These are phyloP conservation scores for Crioceris asparagi DNA, from an alignment of 2,888 invertebrate genomes.

Conservation along the genomic window DNA sequence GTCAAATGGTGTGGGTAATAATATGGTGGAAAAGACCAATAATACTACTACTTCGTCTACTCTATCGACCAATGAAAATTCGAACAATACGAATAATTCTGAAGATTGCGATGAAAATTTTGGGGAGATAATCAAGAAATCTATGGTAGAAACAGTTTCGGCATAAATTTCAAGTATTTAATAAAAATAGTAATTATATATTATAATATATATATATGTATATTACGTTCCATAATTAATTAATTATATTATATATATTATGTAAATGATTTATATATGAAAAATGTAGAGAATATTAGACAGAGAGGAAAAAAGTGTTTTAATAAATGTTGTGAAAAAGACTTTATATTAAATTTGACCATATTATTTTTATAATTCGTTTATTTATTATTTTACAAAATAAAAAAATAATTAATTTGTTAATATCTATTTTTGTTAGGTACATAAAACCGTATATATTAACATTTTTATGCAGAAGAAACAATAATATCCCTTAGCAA, in stretches of 20 bases:
- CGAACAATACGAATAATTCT: constrained; percentile 8
- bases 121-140: constrained; percentile 85
- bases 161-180: constrained; percentile 51
- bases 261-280: constrained; percentile 39
- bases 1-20: background rate
- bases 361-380: too few species aligned
- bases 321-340: constrained; percentile 41
- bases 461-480: too few species aligned
- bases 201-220: too few species aligned
- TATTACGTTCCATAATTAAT: constrained; percentile 37
- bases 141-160: constrained; percentile 83
- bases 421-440: too few species aligned
- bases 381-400: too few species aligned
- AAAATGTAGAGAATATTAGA: constrained; percentile 35
- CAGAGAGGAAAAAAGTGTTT: constrained; percentile 38
- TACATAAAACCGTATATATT: too few species aligned
- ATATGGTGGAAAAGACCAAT: too few species aligned
- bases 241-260: constrained; percentile 28
- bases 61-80: constrained; percentile 18
- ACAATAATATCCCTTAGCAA: too few species aligned
- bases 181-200: too few species aligned
- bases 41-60: too few species aligned
- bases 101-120: constrained; percentile 63
- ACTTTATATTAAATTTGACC: too few species aligned
- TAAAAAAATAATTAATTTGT: too few species aligned